These are phyloP conservation scores for Drosophila jambulina DNA, from an alignment of 1,140 invertebrate species.

Conservation along the genomic window DNA sequence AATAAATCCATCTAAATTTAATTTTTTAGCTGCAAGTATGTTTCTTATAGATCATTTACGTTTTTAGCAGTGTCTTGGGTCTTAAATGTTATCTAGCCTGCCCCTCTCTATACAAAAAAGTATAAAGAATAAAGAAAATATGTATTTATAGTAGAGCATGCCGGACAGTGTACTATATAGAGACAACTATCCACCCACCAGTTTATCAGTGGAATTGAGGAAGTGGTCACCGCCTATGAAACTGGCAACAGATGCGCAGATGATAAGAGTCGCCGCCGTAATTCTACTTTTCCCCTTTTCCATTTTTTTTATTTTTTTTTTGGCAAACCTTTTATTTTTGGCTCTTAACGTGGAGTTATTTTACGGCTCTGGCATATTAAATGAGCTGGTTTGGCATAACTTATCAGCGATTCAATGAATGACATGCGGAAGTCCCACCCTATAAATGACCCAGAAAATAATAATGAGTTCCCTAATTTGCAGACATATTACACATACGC, in stretches of 20 bases:
- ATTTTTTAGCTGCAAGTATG: not conserved
- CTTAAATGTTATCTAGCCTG: conserved; percentile 52
- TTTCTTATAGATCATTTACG: not conserved
- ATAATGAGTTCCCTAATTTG: conserved; percentile 8
- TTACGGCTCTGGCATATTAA: conserved; percentile 51
- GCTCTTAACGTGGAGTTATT: conserved; percentile 48
- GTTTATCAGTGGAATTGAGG: conserved; percentile 78
- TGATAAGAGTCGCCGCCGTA: conserved; percentile 49
- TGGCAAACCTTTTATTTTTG: conserved; percentile 51
- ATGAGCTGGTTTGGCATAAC: conserved; percentile 24
- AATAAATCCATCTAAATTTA: not conserved
- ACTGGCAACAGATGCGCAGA: conserved; percentile 63
- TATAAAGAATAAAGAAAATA: not conserved
- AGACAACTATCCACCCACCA: conserved; percentile 61
- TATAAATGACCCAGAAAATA: not conserved
- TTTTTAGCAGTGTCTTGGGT: conserved; percentile 1
- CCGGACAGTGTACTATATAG: conserved; percentile 12
- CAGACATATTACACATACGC: conserved; percentile 48
- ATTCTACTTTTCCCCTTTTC: conserved; percentile 9
- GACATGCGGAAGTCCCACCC: conserved; percentile 41
- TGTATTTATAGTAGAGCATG: not conserved
- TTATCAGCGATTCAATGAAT: conserved; percentile 55
- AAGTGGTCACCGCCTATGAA: conserved; percentile 59
- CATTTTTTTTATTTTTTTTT: conserved; percentile 12
- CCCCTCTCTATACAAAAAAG: conserved; percentile 36